A percentile compares a stretch with the other conserved stretches of the same genome.
Conservation (phyloP, 2,797 vertebrate genomes). For the Phylloscopus collybita region DNA sequence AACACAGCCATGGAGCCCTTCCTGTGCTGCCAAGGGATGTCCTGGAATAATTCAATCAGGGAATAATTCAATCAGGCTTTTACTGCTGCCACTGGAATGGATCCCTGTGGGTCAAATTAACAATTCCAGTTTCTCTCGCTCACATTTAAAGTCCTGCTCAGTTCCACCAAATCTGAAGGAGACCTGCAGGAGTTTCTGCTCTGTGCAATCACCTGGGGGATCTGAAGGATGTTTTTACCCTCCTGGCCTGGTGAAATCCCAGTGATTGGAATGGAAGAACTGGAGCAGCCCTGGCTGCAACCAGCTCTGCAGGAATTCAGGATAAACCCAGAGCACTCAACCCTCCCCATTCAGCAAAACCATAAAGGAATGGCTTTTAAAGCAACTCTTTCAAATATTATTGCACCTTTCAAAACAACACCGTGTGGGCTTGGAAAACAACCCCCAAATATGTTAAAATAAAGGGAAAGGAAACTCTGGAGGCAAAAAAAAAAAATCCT, state of each 20-base stretch:
- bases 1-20: not conserved
- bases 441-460: not conserved
- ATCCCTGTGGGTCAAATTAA: not conserved
- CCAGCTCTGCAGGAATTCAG: not conserved
- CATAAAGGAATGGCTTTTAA: slow-evolving; percentile 65
- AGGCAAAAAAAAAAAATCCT: not conserved
- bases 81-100: slow-evolving; percentile 60
- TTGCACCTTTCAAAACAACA: slow-evolving; percentile 72
- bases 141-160: slow-evolving; percentile 23
- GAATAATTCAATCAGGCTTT: not conserved
- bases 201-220: slow-evolving; percentile 26
- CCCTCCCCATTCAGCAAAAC: not conserved
- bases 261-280: slow-evolving; percentile 38
- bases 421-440: not conserved
- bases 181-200: slow-evolving; percentile 6
- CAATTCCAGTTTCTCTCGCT: not conserved
- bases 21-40: not conserved
- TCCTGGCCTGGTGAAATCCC: not conserved
- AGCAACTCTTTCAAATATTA: slow-evolving; percentile 64
- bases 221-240: not conserved
- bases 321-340: not conserved
- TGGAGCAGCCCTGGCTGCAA: slow-evolving; percentile 13
- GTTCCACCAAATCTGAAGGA: slow-evolving; percentile 27
- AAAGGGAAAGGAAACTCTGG: not conserved
- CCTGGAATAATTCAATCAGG: not conserved